Conservation (phyloP, 2,113 vertebrate genomes). For the Apaloderma vittatum region DNA sequence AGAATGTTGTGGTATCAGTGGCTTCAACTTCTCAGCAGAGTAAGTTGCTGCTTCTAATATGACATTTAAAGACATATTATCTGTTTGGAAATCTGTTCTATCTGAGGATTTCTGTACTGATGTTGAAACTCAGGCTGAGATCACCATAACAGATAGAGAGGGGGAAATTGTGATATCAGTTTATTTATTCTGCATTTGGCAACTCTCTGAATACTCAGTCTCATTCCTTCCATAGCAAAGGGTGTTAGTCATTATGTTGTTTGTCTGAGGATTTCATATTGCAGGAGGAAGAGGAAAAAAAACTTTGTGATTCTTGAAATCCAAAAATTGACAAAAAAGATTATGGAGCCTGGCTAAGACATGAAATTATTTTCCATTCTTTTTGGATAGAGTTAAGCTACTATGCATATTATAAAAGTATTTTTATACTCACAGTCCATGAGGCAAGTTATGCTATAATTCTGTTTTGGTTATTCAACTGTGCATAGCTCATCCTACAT, state of each 20-base stretch:
- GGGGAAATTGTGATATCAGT: conserved; percentile 29
- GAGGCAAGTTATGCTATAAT: background rate
- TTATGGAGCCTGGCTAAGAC: background rate
- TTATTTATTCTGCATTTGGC: conserved; percentile 57
- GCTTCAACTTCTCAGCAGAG: background rate
- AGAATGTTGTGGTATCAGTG: background rate
- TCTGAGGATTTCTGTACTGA: background rate
- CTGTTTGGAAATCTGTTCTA: conserved; percentile 2
- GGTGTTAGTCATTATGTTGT: conserved; percentile 53
- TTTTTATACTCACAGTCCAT: background rate
- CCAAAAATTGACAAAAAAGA: background rate
- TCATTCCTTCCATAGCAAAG: conserved; percentile 63
- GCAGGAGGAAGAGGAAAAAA: background rate
- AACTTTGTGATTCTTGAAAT: background rate
- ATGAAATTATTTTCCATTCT: background rate
- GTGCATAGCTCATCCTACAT: background rate
- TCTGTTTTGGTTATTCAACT: background rate
- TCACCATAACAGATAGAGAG: conserved; percentile 14
- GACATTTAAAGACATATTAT: background rate
- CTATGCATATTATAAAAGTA: background rate
- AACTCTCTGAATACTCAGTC: conserved; percentile 39
- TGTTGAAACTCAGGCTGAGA: conserved; percentile 44
- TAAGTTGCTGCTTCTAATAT: conserved; percentile 13
- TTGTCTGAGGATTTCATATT: conserved; percentile 33
- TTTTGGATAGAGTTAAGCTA: background rate